These are phyloP conservation scores for Rhizoglyphus robini DNA, from an alignment of 1,140 invertebrate species.

Conservation along the genomic window DNA sequence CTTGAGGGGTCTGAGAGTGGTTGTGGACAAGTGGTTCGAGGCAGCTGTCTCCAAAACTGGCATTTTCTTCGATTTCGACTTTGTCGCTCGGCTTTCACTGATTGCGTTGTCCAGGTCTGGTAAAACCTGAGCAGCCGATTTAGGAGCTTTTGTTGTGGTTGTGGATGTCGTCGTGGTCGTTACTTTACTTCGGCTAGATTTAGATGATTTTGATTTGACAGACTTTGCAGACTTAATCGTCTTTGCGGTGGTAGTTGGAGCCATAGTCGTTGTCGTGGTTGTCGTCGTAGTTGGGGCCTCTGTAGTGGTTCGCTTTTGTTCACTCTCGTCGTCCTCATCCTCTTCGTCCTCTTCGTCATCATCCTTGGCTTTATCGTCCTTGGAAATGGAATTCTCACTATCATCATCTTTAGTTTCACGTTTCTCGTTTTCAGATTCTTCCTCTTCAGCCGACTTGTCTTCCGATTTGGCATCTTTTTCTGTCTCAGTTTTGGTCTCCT, in stretches of 20 bases:
- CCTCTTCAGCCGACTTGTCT: background rate
- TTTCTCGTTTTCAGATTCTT: background rate
- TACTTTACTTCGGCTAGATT: background rate
- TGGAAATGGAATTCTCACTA: background rate
- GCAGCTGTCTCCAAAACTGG: too few species aligned
- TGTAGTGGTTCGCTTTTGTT: background rate
- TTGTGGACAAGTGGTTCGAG: slow-evolving; percentile 7
- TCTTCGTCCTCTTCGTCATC: slow-evolving; percentile 17
- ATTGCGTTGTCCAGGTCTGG: slow-evolving; percentile 4
- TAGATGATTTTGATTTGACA: background rate
- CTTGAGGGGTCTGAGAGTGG: slow-evolving; percentile 13
- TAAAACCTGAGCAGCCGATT: slow-evolving; percentile 2
- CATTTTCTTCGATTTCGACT: background rate
- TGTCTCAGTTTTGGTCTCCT: background rate
- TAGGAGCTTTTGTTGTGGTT: background rate
- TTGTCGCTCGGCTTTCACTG: background rate
- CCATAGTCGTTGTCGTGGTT: background rate
- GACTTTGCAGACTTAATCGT: background rate
- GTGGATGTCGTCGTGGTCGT: background rate
- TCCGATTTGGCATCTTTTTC: background rate
- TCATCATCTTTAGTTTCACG: slow-evolving; percentile 4
- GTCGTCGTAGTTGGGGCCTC: background rate
- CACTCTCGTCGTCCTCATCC: slow-evolving; percentile 2
- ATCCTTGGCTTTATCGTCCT: background rate
- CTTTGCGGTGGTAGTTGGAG: background rate